phyloP scores from a whole-genome alignment of 2,113 vertebrate genomes.

The Eretmochelys imbricata region DNA sequence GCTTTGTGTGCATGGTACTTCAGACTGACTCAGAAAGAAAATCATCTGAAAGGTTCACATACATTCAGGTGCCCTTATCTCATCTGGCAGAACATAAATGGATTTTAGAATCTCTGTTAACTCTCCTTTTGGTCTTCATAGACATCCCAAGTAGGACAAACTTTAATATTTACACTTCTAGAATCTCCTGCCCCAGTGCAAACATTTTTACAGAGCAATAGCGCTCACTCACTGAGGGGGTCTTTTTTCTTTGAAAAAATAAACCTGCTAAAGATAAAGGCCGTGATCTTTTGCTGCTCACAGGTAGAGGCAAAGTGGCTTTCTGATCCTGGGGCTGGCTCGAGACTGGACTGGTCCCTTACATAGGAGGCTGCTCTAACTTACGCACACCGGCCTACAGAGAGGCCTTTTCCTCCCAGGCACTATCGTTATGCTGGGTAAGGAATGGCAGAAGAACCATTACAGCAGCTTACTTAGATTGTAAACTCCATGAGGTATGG shows the following conservation, averaged over 20 bases:
- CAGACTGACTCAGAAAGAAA: background rate
- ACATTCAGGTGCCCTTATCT: background rate
- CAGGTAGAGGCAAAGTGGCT: background rate
- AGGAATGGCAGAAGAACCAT: background rate
- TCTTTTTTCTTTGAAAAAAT: background rate
- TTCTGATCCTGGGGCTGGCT: background rate
- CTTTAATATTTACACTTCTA: background rate
- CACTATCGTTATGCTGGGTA: background rate
- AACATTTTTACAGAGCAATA: background rate
- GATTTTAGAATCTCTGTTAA: background rate
- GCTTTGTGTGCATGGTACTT: background rate
- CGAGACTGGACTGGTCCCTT: background rate
- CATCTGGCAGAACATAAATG: background rate
- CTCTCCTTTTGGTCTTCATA: background rate
- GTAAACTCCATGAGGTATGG: background rate
- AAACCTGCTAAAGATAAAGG: background rate
- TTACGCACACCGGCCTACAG: background rate
- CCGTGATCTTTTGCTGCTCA: background rate
- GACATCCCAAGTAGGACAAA: background rate
- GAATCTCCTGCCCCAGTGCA: rapidly evolving
- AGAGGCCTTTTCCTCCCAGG: background rate
- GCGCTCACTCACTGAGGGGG: background rate
- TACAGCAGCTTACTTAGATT: rapidly evolving
- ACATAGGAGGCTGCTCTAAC: background rate
- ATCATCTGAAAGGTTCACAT: background rate